Conservation (phyloP, 23 tunicate genomes). For the Halocynthia aurantium region DNA sequence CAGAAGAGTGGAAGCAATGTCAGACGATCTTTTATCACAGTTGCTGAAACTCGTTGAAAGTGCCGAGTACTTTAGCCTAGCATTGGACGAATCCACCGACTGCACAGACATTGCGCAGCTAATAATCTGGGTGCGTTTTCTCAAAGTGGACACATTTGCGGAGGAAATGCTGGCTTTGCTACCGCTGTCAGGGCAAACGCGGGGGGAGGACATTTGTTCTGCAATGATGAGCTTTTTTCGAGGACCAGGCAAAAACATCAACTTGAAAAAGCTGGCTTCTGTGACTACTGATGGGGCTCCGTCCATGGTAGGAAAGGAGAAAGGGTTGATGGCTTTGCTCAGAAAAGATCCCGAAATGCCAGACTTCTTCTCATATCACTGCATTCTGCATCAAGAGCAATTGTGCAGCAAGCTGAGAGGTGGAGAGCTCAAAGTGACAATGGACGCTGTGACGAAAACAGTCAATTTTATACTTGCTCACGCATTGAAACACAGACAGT, state of each 20-base stretch:
- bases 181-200: constrained; percentile 8
- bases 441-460: constrained; percentile 19
- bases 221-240: neutral
- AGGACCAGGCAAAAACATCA: constrained; percentile 1
- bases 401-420: constrained; percentile 20
- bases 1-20: constrained; percentile 14
- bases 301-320: constrained; percentile 34
- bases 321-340: constrained; percentile 32
- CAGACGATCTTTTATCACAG: constrained; percentile 21
- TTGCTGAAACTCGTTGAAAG: constrained; percentile 18
- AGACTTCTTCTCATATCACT: too few species aligned
- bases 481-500: constrained; percentile 6
- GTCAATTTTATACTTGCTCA: constrained; percentile 5
- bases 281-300: constrained; percentile 56
- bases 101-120: constrained; percentile 15
- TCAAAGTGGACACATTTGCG: constrained; percentile 17
- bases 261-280: too few species aligned
- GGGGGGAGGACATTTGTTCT: constrained; percentile 17
- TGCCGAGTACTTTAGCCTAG: neutral
- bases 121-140: constrained; percentile 19
- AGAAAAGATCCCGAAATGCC: too few species aligned
- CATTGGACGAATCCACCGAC: constrained; percentile 8
- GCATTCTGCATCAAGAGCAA: constrained; percentile 4
- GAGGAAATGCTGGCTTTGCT: constrained; percentile 18
- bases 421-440: constrained; percentile 9